Evolutionary conservation across 2,888 invertebrate species (phyloP).

Genomic region (Dorcus hopei): DNA sequence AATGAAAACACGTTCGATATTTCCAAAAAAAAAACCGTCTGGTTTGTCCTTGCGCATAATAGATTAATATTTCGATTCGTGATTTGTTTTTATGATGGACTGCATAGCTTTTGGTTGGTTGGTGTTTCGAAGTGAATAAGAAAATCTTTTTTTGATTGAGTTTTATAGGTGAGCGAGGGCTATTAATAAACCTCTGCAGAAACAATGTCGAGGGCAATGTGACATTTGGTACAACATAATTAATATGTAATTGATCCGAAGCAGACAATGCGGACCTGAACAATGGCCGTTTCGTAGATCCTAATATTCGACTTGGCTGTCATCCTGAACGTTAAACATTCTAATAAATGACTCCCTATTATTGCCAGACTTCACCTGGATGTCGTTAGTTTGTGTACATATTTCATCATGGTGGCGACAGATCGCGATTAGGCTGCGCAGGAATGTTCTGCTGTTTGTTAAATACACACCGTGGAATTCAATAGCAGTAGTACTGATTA

Average conservation of each 20-base stretch:
- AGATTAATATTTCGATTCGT: too few species aligned
- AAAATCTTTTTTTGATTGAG: too few species aligned
- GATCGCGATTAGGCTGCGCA: conserved; percentile 38
- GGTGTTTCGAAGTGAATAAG: too few species aligned
- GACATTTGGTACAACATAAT: too few species aligned
- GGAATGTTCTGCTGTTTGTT: conserved; percentile 43
- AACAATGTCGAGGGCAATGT: too few species aligned
- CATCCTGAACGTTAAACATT: conserved; percentile 22
- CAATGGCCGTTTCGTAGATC: background rate
- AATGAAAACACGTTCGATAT: too few species aligned
- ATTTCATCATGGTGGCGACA: conserved; percentile 37
- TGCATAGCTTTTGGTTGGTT: too few species aligned
- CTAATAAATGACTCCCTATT: conserved; percentile 36
- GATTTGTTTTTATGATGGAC: too few species aligned
- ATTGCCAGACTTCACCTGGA: conserved; percentile 34
- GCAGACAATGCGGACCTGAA: background rate
- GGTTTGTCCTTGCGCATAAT: too few species aligned
- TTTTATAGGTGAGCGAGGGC: too few species aligned
- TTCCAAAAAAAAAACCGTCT: too few species aligned
- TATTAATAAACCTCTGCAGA: too few species aligned
- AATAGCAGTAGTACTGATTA: conserved; percentile 44
- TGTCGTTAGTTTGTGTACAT: conserved; percentile 31
- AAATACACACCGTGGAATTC: conserved; percentile 45
- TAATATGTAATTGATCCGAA: background rate
- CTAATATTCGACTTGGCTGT: background rate